Conservation (phyloP, 2,888 invertebrate genomes). For the Conomelus anceps region DNA sequence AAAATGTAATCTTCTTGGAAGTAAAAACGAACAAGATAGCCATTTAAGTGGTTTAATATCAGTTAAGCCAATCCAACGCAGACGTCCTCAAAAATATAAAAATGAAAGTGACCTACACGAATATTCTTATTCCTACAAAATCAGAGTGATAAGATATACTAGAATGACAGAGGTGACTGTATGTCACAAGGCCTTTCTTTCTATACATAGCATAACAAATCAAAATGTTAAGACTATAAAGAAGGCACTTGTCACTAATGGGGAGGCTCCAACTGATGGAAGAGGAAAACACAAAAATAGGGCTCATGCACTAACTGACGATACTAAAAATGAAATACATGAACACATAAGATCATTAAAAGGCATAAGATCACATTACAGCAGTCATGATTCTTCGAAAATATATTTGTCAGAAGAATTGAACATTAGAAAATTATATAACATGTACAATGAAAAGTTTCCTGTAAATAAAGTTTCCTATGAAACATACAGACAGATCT, state of each 20-base stretch:
- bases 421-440: neutral
- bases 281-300: constrained; percentile 9
- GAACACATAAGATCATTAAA: constrained; percentile 14
- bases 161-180: neutral
- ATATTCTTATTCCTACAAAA: neutral
- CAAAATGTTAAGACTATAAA: neutral
- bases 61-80: neutral
- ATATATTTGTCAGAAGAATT: neutral
- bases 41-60: neutral
- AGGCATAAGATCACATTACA: constrained; percentile 9
- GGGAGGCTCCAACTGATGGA: constrained; percentile 9
- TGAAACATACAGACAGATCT: neutral
- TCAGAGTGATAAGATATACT: neutral
- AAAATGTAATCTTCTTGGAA: neutral
- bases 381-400: neutral
- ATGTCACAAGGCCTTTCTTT: constrained; percentile 1
- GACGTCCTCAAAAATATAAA: neutral
- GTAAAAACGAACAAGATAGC: neutral
- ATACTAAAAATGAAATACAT: neutral
- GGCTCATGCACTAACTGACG: neutral
- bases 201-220: constrained; percentile 32
- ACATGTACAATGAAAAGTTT: neutral
- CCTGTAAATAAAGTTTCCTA: neutral
- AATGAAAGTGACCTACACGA: neutral
- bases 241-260: constrained; percentile 2